Conservation (phyloP, 2,888 invertebrate genomes). For the Drosophila nr. medialis region DNA sequence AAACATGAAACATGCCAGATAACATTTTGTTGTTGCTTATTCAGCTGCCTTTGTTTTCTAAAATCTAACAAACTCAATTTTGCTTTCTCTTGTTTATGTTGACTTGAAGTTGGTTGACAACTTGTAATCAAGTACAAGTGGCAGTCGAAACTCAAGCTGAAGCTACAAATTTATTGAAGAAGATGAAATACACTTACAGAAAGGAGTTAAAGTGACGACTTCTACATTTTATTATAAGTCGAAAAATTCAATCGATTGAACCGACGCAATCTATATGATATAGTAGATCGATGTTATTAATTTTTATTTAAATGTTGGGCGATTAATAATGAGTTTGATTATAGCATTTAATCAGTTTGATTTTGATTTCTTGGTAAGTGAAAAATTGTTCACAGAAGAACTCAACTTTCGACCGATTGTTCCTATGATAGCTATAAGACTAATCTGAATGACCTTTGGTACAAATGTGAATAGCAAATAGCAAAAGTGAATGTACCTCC, state of each 20-base stretch:
- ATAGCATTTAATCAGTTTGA: background rate
- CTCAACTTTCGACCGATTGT: background rate
- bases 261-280: background rate
- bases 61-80: background rate
- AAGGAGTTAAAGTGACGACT: background rate
- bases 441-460: too few species aligned
- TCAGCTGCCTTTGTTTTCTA: background rate
- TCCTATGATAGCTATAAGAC: background rate
- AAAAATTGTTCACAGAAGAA: too few species aligned
- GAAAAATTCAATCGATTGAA: background rate
- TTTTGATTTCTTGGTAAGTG: background rate
- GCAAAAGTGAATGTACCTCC: background rate
- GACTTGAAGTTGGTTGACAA: background rate
- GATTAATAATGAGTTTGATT: too few species aligned
- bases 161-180: background rate
- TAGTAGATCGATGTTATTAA: background rate
- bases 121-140: background rate
- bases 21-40: background rate
- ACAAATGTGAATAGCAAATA: background rate
- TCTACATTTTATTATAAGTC: background rate
- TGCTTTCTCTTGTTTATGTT: background rate
- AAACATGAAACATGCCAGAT: constrained; percentile 14
- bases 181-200: background rate
- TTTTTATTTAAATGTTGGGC: background rate
- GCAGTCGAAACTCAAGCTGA: background rate